These are phyloP conservation scores for Tipula confusa DNA, from an alignment of 2,888 invertebrate genomes.

Conservation along the genomic window DNA sequence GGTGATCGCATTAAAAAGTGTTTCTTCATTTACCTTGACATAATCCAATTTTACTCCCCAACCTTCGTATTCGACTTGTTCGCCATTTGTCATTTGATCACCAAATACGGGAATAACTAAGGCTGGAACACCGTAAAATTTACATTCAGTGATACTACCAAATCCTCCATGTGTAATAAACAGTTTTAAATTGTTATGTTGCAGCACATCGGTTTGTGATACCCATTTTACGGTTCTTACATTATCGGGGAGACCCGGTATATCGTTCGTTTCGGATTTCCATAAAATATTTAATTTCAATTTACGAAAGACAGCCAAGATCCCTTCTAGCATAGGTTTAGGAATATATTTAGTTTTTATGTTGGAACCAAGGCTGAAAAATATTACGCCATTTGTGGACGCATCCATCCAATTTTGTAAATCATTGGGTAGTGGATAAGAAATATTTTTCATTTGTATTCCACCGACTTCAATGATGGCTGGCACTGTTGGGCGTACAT, in stretches of 20 bases:
- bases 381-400: neutral
- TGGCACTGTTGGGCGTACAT: neutral
- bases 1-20: neutral
- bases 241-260: neutral
- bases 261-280: neutral
- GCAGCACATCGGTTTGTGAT: neutral
- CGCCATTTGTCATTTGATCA: neutral
- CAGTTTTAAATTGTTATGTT: neutral
- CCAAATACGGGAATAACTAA: neutral
- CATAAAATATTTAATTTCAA: neutral
- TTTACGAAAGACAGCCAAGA: neutral
- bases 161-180: neutral
- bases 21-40: neutral
- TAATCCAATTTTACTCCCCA: neutral
- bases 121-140: neutral
- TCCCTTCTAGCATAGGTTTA: neutral
- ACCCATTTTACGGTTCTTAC: neutral
- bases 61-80: neutral
- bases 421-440: neutral
- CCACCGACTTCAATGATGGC: neutral
- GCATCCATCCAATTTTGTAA: neutral
- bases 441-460: neutral
- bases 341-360: neutral
- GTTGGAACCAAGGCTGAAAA: neutral
- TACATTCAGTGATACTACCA: neutral